phyloP scores from a whole-genome alignment of 2,113 vertebrate species.

The Danionella cerebrum region DNA sequence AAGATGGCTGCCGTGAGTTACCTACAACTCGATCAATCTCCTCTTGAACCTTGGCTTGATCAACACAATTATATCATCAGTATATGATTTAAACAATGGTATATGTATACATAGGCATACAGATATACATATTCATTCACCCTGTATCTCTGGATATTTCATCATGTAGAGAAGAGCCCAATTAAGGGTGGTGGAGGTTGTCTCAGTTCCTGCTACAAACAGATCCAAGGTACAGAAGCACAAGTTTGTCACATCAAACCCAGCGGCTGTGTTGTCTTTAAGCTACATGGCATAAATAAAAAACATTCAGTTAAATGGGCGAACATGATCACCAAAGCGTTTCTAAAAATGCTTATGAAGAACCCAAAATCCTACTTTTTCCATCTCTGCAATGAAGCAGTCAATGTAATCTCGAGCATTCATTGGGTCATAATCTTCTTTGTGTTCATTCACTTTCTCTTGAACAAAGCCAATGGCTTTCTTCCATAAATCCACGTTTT shows the following conservation, averaged over 20 bases:
- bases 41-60: conserved; percentile 46
- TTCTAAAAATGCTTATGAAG: no score
- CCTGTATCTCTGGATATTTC: conserved; percentile 65
- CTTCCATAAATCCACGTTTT: conserved; percentile 30
- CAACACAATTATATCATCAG: conserved; percentile 18
- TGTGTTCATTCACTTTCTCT: conserved; percentile 60
- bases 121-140: conserved; percentile 34
- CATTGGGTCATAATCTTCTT: conserved; percentile 24
- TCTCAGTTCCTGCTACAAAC: conserved; percentile 44
- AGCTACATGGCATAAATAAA: background rate
- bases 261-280: conserved; percentile 47
- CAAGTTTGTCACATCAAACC: conserved; percentile 61
- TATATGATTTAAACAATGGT: conserved; percentile 55
- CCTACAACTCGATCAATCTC: conserved; percentile 58
- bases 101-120: conserved; percentile 56
- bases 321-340: no score
- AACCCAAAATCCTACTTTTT: no score
- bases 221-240: conserved; percentile 54
- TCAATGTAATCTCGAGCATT: conserved; percentile 72
- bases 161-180: conserved; percentile 74
- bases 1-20: conserved; percentile 39
- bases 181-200: background rate
- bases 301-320: background rate
- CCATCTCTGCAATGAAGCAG: conserved; percentile 70
- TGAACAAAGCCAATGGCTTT: conserved; percentile 41